These are phyloP conservation scores for Drosophila mayri DNA, from an alignment of 1,140 invertebrate genomes.

Conservation along the genomic window DNA sequence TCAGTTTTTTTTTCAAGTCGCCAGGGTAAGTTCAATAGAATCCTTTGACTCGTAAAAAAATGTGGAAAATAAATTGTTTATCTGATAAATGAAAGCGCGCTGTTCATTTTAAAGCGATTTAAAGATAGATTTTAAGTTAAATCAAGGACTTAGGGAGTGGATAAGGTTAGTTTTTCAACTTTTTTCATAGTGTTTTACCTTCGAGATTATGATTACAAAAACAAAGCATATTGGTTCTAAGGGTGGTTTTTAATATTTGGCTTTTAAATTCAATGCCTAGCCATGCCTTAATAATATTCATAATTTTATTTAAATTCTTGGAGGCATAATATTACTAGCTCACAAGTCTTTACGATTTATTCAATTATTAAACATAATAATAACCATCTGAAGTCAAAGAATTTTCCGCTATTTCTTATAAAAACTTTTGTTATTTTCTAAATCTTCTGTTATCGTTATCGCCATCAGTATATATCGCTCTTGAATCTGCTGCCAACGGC, in stretches of 20 bases:
- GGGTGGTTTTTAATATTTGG: not conserved
- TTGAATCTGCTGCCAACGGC: constrained; percentile 38
- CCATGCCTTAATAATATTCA: too few relatives aligned
- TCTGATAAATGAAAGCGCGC: not conserved
- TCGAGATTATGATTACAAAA: not conserved
- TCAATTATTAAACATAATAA: not conserved
- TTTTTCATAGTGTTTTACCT: not conserved
- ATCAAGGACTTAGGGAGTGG: not conserved
- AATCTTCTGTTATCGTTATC: constrained; percentile 22
- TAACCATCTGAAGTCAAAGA: not conserved
- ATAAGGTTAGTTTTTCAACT: not conserved
- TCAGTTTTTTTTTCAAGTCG: not conserved
- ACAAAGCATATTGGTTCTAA: too few relatives aligned
- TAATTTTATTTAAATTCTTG: not conserved
- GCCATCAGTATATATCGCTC: constrained; percentile 40
- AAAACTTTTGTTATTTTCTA: not conserved
- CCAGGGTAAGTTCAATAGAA: constrained; percentile 12
- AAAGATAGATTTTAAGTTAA: not conserved
- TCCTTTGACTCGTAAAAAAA: constrained; percentile 8
- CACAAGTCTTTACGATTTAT: not conserved
- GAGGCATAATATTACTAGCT: too few relatives aligned
- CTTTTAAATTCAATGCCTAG: too few relatives aligned
- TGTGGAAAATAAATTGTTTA: constrained; percentile 2
- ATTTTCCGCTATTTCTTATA: not conserved
- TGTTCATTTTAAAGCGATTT: constrained; percentile 2